These are phyloP conservation scores for Psococerastis gibbosa DNA, from an alignment of 2,888 invertebrate species.

Conservation along the genomic window DNA sequence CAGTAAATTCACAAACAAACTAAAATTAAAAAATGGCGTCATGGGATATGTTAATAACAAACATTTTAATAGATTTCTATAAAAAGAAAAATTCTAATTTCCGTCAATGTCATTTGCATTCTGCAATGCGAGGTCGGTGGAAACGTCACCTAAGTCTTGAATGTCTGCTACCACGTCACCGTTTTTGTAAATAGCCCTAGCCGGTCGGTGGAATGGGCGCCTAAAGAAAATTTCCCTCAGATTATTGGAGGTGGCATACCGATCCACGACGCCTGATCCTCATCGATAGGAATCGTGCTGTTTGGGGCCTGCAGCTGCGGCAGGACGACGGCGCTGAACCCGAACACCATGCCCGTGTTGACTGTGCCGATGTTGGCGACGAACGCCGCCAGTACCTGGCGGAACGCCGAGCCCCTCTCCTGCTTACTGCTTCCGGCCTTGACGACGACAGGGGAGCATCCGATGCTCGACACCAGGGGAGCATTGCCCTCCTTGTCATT, in stretches of 20 bases:
- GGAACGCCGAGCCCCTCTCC: not conserved
- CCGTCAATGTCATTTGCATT: no score
- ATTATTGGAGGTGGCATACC: constrained; percentile 28
- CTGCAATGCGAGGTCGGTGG: no score
- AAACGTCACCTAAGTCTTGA: no score
- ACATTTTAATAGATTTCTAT: no score
- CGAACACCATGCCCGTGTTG: constrained; percentile 50
- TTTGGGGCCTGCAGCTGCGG: constrained; percentile 35
- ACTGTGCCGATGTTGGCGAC: constrained; percentile 46
- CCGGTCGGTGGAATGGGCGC: no score
- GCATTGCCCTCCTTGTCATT: not conserved
- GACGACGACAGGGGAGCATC: not conserved
- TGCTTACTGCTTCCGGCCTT: not conserved
- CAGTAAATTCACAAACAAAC: no score
- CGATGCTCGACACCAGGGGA: not conserved
- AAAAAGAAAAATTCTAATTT: no score
- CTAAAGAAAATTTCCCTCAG: no score
- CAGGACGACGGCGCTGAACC: constrained; percentile 44
- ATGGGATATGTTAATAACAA: no score
- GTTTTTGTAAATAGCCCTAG: no score
- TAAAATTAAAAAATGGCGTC: no score
- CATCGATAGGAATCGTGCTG: constrained; percentile 34
- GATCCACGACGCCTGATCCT: constrained; percentile 42
- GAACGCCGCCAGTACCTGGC: constrained; percentile 40
- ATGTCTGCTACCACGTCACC: no score